Evolutionary conservation across 2,888 invertebrate species (phyloP).

Genomic region (Petrolisthes manimaculis): DNA sequence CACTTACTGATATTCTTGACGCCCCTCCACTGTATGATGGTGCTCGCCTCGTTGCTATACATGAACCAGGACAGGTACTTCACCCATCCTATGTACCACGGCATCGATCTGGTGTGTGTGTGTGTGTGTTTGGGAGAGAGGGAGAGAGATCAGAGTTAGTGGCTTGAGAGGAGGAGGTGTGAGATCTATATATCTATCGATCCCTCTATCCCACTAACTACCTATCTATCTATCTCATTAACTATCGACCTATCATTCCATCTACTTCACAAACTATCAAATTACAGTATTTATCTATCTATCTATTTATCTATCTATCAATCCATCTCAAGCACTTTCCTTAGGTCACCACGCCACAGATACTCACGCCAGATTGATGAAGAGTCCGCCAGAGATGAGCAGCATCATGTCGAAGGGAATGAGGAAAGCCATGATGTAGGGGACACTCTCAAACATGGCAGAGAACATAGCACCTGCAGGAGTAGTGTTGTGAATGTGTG

Average conservation of each 20-base stretch:
- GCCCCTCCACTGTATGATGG: conserved; percentile 84
- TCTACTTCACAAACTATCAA: too few species aligned
- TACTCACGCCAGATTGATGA: conserved; percentile 82
- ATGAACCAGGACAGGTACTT: conserved; percentile 87
- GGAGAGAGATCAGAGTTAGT: not conserved
- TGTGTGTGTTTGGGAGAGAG: not conserved
- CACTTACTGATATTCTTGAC: conserved; percentile 80
- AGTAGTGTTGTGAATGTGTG: conserved; percentile 10
- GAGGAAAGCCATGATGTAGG: conserved; percentile 84
- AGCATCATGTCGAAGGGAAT: conserved; percentile 88
- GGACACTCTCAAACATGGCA: conserved; percentile 83
- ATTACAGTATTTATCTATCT: not conserved
- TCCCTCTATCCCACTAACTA: too few species aligned
- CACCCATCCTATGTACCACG: conserved; percentile 74
- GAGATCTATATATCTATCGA: too few species aligned
- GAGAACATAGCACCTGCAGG: conserved; percentile 85
- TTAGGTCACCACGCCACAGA: not conserved
- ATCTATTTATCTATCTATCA: too few species aligned
- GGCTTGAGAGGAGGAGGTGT: too few species aligned
- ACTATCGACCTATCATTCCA: too few species aligned
- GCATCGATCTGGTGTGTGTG: conserved; percentile 44
- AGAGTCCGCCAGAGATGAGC: conserved; percentile 89
- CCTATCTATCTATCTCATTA: too few species aligned
- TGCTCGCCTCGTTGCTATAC: conserved; percentile 87
- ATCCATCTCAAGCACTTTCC: not conserved